phyloP scores from a whole-genome alignment of 1,140 invertebrate genomes.

The Drosophila equinoxialis region DNA sequence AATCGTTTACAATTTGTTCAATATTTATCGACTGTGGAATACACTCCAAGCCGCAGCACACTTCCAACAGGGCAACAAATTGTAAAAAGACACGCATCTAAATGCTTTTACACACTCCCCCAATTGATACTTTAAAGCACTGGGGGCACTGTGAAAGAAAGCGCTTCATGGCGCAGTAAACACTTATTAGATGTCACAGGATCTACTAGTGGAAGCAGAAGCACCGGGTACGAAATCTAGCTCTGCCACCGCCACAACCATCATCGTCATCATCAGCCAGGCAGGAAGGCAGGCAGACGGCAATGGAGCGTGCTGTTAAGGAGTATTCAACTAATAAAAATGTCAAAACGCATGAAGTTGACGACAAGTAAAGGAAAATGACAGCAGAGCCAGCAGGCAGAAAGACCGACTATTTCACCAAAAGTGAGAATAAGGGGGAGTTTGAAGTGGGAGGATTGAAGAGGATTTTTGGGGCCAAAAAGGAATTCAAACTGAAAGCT shows the following conservation, averaged over 20 bases:
- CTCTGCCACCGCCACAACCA: background rate
- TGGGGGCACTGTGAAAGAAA: conserved; percentile 23
- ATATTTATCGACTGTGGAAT: conserved; percentile 62
- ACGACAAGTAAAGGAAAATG: conserved; percentile 75
- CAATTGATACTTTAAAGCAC: conserved; percentile 60
- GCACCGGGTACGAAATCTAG: conserved; percentile 5
- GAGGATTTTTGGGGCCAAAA: conserved; percentile 9
- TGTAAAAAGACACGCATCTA: conserved; percentile 43
- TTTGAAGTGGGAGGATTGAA: background rate
- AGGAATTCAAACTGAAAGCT: conserved; percentile 49
- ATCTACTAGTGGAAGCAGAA: conserved; percentile 10
- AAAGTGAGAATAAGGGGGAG: background rate
- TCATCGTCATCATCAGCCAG: background rate
- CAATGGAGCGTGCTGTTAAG: conserved; percentile 77
- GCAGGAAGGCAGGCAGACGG: conserved; percentile 12
- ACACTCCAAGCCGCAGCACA: background rate
- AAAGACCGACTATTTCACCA: conserved; percentile 15
- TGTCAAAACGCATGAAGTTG: conserved; percentile 80
- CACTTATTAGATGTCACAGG: conserved; percentile 75
- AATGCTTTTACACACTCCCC: conserved; percentile 27
- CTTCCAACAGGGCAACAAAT: conserved; percentile 44
- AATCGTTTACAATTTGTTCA: conserved; percentile 52
- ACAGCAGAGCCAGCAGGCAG: conserved; percentile 55
- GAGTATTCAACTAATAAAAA: conserved; percentile 81
- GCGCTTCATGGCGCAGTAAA: conserved; percentile 63